These are phyloP conservation scores for Corbicula japonica DNA, from an alignment of 2,888 invertebrate species.

Conservation along the genomic window DNA sequence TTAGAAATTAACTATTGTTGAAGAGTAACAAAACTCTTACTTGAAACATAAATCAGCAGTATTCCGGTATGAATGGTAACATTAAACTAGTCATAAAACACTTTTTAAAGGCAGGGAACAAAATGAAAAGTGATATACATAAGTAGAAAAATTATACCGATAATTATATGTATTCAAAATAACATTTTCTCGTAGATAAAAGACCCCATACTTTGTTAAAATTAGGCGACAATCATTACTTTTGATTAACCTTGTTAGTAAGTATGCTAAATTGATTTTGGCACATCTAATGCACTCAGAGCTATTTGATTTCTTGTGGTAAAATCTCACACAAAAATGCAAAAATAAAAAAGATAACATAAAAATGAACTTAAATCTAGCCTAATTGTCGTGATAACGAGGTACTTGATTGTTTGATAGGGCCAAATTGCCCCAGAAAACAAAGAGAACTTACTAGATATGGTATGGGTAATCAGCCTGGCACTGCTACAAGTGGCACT, in stretches of 20 bases:
- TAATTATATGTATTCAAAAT: conserved; percentile 15
- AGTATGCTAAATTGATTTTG: conserved; percentile 12
- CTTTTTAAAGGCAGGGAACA: neutral
- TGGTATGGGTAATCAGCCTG: too few relatives aligned
- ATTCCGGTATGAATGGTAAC: too few relatives aligned
- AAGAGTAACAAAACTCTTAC: neutral
- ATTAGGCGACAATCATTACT: neutral
- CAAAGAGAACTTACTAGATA: conserved; percentile 14
- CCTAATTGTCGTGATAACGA: neutral
- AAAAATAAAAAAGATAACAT: conserved; percentile 6
- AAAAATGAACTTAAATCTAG: neutral
- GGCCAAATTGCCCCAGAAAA: neutral
- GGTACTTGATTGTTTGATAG: conserved; percentile 6
- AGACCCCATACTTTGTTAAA: conserved; percentile 1
- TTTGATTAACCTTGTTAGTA: neutral
- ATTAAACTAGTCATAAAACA: too few relatives aligned
- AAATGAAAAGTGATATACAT: conserved; percentile 1
- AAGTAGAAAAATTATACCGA: neutral
- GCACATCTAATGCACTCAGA: conserved; percentile 1
- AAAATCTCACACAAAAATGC: too few relatives aligned
- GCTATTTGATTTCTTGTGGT: neutral
- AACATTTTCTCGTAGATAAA: conserved; percentile 1
- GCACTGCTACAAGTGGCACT: too few relatives aligned
- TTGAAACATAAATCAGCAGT: neutral
- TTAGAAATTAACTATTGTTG: neutral